These are phyloP conservation scores for Nothobranchius kuhntae DNA, from an alignment of 2,113 vertebrate genomes.

Conservation along the genomic window DNA sequence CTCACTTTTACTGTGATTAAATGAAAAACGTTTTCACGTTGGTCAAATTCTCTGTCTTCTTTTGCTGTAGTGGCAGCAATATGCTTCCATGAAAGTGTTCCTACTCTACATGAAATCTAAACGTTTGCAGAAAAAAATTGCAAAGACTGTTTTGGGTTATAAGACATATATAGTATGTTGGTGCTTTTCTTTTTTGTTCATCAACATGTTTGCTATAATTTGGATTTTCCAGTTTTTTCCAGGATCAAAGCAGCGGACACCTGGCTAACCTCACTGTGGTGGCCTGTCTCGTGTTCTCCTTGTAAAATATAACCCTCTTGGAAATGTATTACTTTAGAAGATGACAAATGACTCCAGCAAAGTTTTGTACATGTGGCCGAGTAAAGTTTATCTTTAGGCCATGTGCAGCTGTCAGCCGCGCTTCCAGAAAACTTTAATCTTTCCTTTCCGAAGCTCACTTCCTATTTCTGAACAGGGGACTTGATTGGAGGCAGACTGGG, in stretches of 20 bases:
- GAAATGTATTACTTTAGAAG: conserved; percentile 82
- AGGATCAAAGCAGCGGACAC: conserved; percentile 27
- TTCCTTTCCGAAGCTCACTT: conserved; percentile 79
- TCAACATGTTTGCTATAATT: conserved; percentile 11
- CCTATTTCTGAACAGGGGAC: conserved; percentile 76
- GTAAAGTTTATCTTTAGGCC: conserved; percentile 86
- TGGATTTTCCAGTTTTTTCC: background rate
- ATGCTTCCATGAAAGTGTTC: no score
- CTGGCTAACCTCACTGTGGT: conserved; percentile 48
- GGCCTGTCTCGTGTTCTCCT: conserved; percentile 71
- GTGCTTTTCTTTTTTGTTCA: background rate
- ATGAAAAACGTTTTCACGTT: no score
- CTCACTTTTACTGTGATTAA: no score
- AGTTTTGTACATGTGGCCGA: conserved; percentile 81
- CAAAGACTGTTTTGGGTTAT: no score
- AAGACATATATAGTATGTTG: background rate
- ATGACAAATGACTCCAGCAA: conserved; percentile 85
- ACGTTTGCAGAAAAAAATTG: background rate
- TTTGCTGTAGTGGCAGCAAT: no score
- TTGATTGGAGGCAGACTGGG: conserved; percentile 80
- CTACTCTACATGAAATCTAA: background rate
- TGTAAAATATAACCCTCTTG: conserved; percentile 72
- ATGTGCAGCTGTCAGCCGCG: conserved; percentile 84
- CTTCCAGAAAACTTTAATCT: conserved; percentile 87
- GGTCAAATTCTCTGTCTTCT: no score